Base-by-base conservation (phyloP, 2,113 vertebrate species). In the Siniperca chuatsi region DNA sequence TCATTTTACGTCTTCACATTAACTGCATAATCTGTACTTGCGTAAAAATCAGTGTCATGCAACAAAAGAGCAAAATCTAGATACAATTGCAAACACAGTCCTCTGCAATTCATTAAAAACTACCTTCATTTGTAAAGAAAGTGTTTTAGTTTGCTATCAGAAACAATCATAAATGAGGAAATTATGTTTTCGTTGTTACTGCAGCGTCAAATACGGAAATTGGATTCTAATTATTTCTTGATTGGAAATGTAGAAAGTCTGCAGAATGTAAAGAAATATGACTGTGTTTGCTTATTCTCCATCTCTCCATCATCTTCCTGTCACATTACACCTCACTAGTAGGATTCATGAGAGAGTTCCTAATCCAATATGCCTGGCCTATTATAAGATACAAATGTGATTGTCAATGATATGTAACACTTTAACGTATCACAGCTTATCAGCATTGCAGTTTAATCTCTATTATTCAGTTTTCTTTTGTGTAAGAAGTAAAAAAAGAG, bases 181-280 rank as follows among this genome's bases (percentile, higher is more conserved):
- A 13, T 79, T 15, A 50, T 54, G 35, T 64, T 70, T 68, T 44
- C 0, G 64, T 21, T 64, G n/a, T 74, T 60, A 4, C 77, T 37
- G 57, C 23, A 44, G 42, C 1, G 4, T 79, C 57, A 65, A 67
- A 48, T 48, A 48, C 1, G 46, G 7, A 73, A 79, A 73, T 76
- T 79, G 37, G 52, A 75, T 88, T 84, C 79, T 54, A 80, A 84
- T 82, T 72, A 78, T 83, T 83, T 75, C 29, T 10, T 46, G 23
- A 71, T 10, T 71, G 42, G 5, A 52, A 62, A 55, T 75, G 44
- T 64, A 65, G 20, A 69, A 57, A 20, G 37, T 68, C 16, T 58
- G 23, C 50, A 72, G 25, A 72, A 60, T 50, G 10, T 37, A 15
- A 66, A 79, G 33, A 75, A 54, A 48, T 70, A 40, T 25, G 8